Evolutionary conservation across 2,797 vertebrate genomes (phyloP), one percentile per base, ranked within the genome.

Genomic region (Ctenopoma kingsleyae): DNA sequence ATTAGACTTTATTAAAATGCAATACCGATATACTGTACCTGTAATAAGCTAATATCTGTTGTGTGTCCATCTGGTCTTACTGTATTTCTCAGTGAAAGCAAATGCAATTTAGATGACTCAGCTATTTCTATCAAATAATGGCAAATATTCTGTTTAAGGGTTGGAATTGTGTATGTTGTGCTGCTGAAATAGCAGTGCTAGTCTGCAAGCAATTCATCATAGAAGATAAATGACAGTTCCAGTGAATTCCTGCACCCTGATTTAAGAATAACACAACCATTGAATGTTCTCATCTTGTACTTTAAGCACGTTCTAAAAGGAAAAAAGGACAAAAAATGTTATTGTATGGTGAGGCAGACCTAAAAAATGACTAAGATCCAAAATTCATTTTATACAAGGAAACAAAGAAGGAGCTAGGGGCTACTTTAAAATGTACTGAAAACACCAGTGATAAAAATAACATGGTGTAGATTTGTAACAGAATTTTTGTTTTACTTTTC

Each of bases 371-470:
- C 4, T 4, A 36, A 15, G 38, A 41, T 16, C 17, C 17, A 43
- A 0, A 7, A n/a, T 3, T n/a, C 8, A 8, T 47, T 47, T 0
- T 3, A 51, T 9, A 10, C 30, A 25, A 15, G 11, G 4, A 15
- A 1, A 17, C 11, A 32, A 22, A 51, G 20, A 53, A 63, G 9
- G 32, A 15, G 16, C 19, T 22, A 1, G 30, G 1, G 20, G 74
- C 35, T 25, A 52, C 61, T 61, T 76, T 72, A 8, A 64, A 72
- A 46, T 17, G 17, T 40, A 32, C 51, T 44, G 44, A 57, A 54
- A 66, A 62, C 17, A 60, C n/a, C 38, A 35, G 22, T 25, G 22
- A 50, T 59, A 23, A 50, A 71, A 70, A 65, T 7, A 72, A 51
- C 6, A 64, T 0, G 2, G 57, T 54, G 52, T 44, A 10, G 9